Evolutionary conservation across 2,113 vertebrate genomes (phyloP).

Genomic region (Semnornis frantzii): DNA sequence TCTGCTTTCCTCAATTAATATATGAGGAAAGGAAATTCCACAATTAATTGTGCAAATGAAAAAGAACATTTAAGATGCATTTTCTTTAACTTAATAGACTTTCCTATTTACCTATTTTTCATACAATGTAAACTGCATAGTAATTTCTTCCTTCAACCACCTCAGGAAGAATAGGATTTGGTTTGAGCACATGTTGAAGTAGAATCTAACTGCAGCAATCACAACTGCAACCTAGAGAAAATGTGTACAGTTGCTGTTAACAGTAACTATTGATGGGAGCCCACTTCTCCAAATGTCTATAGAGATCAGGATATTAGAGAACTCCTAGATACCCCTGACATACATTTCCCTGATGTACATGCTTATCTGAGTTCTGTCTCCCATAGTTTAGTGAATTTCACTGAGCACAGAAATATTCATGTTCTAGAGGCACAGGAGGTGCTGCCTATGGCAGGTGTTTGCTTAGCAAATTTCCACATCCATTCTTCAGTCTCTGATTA

Average conservation of each 20-base stretch:
- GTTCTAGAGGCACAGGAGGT: neutral
- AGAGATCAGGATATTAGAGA: neutral
- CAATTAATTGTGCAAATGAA: neutral
- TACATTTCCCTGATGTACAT: neutral
- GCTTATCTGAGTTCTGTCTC: neutral
- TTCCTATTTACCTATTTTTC: neutral
- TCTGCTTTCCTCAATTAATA: neutral
- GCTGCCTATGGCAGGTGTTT: neutral
- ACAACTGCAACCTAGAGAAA: neutral
- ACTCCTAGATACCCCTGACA: neutral
- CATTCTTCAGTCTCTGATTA: neutral
- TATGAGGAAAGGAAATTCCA: neutral
- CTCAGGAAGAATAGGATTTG: neutral
- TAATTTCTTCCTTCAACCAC: fast-evolving
- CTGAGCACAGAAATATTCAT: neutral
- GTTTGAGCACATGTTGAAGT: neutral
- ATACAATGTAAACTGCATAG: neutral
- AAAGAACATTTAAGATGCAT: neutral
- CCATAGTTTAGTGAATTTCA: neutral
- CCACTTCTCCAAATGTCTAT: neutral
- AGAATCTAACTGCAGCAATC: neutral
- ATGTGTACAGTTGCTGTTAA: neutral
- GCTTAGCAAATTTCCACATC: neutral
- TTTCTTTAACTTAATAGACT: neutral
- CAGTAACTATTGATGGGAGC: neutral